Percentiles rank a stretch among this genome's conserved stretches.
Conservation (phyloP, 2,797 vertebrate species). For the Potorous gilbertii region DNA sequence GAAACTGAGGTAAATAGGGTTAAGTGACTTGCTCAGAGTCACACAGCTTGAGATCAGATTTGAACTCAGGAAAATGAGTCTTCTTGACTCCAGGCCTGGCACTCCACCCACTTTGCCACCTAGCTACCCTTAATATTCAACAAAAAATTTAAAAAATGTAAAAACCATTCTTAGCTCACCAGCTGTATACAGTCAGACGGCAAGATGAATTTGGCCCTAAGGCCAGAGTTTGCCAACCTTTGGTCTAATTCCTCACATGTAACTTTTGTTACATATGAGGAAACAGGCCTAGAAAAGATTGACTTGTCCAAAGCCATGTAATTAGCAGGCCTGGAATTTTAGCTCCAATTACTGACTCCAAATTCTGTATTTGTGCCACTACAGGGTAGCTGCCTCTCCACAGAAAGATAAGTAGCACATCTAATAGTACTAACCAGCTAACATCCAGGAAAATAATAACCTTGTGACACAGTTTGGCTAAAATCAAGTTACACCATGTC, state of each 20-base stretch:
- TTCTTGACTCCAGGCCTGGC: not conserved
- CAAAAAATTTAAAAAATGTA: not conserved
- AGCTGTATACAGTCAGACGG: not conserved
- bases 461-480: not conserved
- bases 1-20: not conserved
- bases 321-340: not conserved
- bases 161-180: not conserved
- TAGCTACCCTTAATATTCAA: not conserved
- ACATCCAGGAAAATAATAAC: not conserved
- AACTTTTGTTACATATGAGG: not conserved
- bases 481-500: not conserved
- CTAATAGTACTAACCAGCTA: not conserved
- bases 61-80: not conserved
- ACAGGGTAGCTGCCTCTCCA: not conserved
- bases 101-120: not conserved
- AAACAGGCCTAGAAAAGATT: not conserved
- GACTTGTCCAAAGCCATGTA: not conserved
- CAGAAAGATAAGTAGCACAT: not conserved
- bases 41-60: not conserved
- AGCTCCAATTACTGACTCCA: not conserved
- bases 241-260: not conserved
- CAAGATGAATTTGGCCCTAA: not conserved
- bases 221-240: not conserved
- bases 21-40: not conserved
- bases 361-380: not conserved